These are phyloP conservation scores for Gadus macrocephalus DNA, from an alignment of 2,113 vertebrate genomes.

Conservation along the genomic window DNA sequence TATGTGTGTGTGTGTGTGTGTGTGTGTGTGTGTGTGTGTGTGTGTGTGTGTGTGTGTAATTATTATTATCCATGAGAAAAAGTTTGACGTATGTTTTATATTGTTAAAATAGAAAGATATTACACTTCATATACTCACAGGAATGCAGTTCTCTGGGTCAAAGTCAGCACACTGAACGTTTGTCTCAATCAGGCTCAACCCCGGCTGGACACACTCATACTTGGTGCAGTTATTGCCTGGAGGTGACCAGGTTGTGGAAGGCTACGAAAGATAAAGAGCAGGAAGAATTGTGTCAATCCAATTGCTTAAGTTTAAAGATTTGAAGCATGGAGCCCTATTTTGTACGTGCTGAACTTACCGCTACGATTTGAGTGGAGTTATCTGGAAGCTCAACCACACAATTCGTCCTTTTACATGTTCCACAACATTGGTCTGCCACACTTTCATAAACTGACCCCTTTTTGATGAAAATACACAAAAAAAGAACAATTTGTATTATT, in stretches of 20 bases:
- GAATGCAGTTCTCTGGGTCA: slow-evolving; percentile 59
- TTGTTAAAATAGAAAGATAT: background rate
- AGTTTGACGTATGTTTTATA: background rate
- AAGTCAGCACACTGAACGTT: slow-evolving; percentile 60
- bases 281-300: background rate
- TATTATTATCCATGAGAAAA: too few species aligned
- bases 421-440: slow-evolving; percentile 74
- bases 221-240: slow-evolving; percentile 63
- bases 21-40: background rate
- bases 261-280: slow-evolving; percentile 56
- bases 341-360: slow-evolving; percentile 50
- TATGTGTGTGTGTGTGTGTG: too few species aligned
- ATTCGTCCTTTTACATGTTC: slow-evolving; percentile 62
- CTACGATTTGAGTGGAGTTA: slow-evolving; percentile 27
- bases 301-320: background rate
- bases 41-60: too few species aligned
- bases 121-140: slow-evolving; percentile 67
- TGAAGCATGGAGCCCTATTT: too few species aligned
- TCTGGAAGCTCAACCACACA: slow-evolving; percentile 63
- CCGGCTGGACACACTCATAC: slow-evolving; percentile 69
- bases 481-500: background rate
- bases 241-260: slow-evolving; percentile 63
- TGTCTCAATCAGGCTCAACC: slow-evolving; percentile 32
- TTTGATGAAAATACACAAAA: slow-evolving; percentile 7
- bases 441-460: slow-evolving; percentile 62